Base-by-base conservation (phyloP, 2,888 invertebrate species). In the Pycnomerus fuliginosus region DNA sequence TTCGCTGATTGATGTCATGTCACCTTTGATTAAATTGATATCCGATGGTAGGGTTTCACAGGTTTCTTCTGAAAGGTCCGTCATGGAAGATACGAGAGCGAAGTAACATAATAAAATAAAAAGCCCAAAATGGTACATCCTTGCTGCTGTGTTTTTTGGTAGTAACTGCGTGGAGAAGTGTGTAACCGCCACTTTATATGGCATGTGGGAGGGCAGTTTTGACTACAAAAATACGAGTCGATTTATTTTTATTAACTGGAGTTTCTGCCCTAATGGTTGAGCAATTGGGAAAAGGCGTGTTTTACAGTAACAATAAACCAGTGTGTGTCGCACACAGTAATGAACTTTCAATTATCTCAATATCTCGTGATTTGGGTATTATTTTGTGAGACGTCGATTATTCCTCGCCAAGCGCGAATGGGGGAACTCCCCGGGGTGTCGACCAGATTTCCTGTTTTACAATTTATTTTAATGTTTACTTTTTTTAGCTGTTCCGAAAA, bases 41-140 rank as follows among this genome's bases (percentile, higher is more conserved):
- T 91, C 90, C 4, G 90, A 87, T 35, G 87, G 85, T 42, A 91
- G 72, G 2, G 90, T 90, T 72, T 92, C 92, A 69, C 92, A 93
- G 54, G 82, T 84, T 71, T 89, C 89, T 60, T 87, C 87, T 1
- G 70, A 67, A 35, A 67, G 47, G 27, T 69, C 69, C 12, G 52
- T 55, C 13, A 68, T 53, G 42, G 61, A 58, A 42, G 49, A 56
- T 45, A 58, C 58, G 32, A 50, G 50, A 22, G 56, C 51, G 50
- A 57, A 35, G 43, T 52, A 55, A n/a, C n/a, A n/a, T n/a, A n/a
- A n/a, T n/a, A n/a, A n/a, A n/a, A n/a, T n/a, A n/a, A 52, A 54
- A 41, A 61, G 37, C 34, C 61, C 29, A 36, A 57, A 40, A 49
- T 53, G 14, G 23, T 43, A 44, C 42, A 42, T 42, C 27, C 10